These are phyloP conservation scores for Siniperca undulata DNA, from an alignment of 2,797 vertebrate species.

Conservation along the genomic window DNA sequence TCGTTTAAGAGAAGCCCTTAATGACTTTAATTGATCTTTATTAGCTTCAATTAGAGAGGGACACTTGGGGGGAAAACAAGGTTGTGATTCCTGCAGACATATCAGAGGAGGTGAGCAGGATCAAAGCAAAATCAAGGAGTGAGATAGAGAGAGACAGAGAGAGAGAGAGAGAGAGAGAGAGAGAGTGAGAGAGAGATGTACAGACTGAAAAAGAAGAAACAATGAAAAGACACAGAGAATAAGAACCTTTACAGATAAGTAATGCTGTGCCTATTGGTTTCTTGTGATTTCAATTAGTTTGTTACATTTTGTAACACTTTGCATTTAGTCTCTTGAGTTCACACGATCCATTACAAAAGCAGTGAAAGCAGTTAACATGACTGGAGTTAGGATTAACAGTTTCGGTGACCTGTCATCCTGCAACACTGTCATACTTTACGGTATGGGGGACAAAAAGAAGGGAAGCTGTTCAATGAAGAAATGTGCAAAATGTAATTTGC, in stretches of 20 bases:
- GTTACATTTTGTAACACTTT: neutral
- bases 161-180: neutral
- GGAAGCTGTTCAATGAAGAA: neutral
- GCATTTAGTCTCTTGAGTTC: neutral
- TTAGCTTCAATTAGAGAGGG: conserved; percentile 80
- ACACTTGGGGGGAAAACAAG: conserved; percentile 71
- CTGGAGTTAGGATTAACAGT: conserved; percentile 1
- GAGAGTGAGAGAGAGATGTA: neutral
- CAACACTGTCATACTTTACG: neutral
- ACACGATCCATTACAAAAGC: neutral
- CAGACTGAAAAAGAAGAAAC: neutral
- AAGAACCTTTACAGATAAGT: neutral
- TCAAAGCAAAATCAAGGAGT: neutral
- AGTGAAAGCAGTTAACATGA: neutral
- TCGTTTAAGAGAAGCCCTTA: conserved; percentile 74
- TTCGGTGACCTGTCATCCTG: conserved; percentile 1
- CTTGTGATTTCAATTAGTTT: neutral
- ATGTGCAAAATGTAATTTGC: neutral
- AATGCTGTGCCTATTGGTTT: neutral
- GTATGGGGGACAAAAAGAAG: neutral
- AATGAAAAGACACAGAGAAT: neutral
- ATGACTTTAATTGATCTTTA: conserved; percentile 85
- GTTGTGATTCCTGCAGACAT: conserved; percentile 70
- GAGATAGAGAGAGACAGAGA: neutral
- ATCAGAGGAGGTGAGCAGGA: conserved; percentile 58